phyloP scores from a whole-genome alignment of 2,113 vertebrate species.

The Etheostoma cragini region DNA sequence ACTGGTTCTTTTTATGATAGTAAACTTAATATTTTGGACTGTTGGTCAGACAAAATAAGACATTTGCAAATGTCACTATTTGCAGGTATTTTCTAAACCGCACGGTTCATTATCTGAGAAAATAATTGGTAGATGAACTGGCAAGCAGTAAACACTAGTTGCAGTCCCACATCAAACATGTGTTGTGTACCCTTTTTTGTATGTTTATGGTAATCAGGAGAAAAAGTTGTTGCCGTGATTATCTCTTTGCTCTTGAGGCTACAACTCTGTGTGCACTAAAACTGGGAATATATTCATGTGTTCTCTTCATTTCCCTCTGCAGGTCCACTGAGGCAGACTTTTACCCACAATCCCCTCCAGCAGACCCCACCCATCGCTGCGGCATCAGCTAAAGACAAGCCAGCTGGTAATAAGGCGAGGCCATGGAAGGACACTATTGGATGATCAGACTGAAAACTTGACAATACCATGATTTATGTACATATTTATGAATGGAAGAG shows the following conservation, averaged over 20 bases:
- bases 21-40: not conserved
- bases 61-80: not conserved
- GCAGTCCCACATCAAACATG: not conserved
- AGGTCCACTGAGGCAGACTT: slow-evolving; percentile 92
- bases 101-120: not conserved
- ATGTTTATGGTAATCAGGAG: not conserved
- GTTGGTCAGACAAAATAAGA: not conserved
- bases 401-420: slow-evolving; percentile 62
- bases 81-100: not conserved
- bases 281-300: not conserved
- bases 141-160: not conserved
- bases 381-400: slow-evolving; percentile 57
- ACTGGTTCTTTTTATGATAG: not conserved
- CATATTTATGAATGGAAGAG: slow-evolving; percentile 73
- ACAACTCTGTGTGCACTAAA: not conserved
- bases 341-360: slow-evolving; percentile 88
- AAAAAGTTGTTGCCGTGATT: not conserved
- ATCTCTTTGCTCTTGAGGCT: not conserved
- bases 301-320: not conserved
- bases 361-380: slow-evolving; percentile 67
- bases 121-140: not conserved
- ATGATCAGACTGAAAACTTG: slow-evolving; percentile 51
- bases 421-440: slow-evolving; percentile 89
- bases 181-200: not conserved
- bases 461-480: slow-evolving; percentile 59